Evolutionary conservation across 2,797 vertebrate species (phyloP).

Genomic region (Gymnothorax javanicus): DNA sequence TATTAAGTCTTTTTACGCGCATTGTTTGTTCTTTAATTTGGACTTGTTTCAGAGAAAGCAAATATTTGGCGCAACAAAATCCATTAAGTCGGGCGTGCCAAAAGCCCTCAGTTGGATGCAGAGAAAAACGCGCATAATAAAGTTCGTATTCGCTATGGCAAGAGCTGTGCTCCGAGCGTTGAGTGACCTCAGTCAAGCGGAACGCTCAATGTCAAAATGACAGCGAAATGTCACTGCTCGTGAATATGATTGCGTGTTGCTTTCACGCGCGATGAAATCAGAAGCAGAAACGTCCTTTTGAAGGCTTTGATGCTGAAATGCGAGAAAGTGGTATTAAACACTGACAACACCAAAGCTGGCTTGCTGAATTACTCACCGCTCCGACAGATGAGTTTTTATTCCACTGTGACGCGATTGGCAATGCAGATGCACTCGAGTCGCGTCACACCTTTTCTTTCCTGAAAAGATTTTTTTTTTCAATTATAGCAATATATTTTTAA

Average conservation of each 20-base stretch:
- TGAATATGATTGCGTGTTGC: not conserved
- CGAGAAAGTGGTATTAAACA: not conserved
- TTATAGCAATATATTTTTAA: slow-evolving; percentile 42
- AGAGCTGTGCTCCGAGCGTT: not conserved
- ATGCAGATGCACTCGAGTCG: not conserved
- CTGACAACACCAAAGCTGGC: not conserved
- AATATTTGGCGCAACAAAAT: not conserved
- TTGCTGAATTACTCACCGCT: slow-evolving; percentile 29
- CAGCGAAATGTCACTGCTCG: slow-evolving; percentile 2
- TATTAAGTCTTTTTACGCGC: not conserved
- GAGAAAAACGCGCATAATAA: slow-evolving; percentile 22
- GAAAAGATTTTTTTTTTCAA: slow-evolving; percentile 15
- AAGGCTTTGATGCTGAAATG: not conserved
- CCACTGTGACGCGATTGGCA: not conserved
- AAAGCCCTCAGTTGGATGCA: not conserved
- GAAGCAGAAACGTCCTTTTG: not conserved
- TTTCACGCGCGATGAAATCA: not conserved
- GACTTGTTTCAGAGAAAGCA: not conserved
- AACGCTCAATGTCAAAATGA: slow-evolving; percentile 25
- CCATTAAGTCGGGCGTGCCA: not conserved
- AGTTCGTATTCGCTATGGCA: slow-evolving; percentile 5
- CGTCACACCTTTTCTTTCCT: slow-evolving; percentile 19
- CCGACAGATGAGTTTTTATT: not conserved
- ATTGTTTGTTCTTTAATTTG: not conserved
- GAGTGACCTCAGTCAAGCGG: not conserved